Evolutionary conservation across 2,888 invertebrate species (phyloP).

Genomic region (Agonopterix arenella): DNA sequence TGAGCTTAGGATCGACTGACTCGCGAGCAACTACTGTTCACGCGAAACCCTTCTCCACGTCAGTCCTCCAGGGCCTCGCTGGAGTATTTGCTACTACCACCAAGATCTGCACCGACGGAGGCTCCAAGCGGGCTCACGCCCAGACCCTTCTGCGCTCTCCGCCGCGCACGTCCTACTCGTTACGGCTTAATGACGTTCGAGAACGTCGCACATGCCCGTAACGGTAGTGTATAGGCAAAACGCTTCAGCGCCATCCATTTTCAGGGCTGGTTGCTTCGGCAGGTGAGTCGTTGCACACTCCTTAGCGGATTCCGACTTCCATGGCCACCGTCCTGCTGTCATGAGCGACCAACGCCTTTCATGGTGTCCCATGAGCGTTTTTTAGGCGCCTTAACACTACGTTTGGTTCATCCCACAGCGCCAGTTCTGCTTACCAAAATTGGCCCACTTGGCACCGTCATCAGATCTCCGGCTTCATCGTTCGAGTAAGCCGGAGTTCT

Average conservation of each 20-base stretch:
- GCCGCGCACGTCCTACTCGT: conserved; percentile 75
- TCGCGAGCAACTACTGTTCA: conserved; percentile 74
- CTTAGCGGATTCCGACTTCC: conserved; percentile 82
- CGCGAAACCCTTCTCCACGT: conserved; percentile 73
- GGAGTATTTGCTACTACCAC: conserved; percentile 84
- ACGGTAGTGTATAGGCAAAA: conserved; percentile 67
- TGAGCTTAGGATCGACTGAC: conserved; percentile 77
- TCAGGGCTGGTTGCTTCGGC: conserved; percentile 81
- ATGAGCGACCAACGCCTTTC: background rate
- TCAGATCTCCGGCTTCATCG: conserved; percentile 70
- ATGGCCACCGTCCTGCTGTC: conserved; percentile 1
- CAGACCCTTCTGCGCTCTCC: conserved; percentile 78
- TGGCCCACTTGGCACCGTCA: conserved; percentile 82
- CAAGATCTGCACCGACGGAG: conserved; percentile 79
- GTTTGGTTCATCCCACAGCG: conserved; percentile 87
- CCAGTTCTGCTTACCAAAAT: conserved; percentile 89
- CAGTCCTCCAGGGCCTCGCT: conserved; percentile 78
- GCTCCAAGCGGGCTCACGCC: conserved; percentile 68
- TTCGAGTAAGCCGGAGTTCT: conserved; percentile 79
- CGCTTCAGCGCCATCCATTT: conserved; percentile 79
- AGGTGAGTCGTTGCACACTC: conserved; percentile 78
- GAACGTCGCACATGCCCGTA: conserved; percentile 42
- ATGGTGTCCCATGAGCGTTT: conserved; percentile 65
- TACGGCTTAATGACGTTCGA: conserved; percentile 62
- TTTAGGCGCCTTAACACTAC: conserved; percentile 81